These are phyloP conservation scores for Meles meles DNA, from an alignment of 2,113 vertebrate genomes.

Conservation along the genomic window DNA sequence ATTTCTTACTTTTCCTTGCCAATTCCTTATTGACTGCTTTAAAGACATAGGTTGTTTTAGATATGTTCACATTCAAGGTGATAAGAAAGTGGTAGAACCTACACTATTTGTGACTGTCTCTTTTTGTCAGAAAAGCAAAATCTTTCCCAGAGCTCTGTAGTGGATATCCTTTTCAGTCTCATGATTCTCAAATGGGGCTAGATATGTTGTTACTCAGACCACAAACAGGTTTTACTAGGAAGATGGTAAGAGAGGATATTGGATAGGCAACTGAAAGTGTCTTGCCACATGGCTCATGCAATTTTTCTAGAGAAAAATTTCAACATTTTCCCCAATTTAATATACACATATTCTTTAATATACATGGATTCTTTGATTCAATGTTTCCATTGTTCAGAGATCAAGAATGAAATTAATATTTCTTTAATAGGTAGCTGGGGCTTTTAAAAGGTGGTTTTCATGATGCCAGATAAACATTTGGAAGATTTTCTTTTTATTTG, in stretches of 20 bases:
- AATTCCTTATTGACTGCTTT: not conserved
- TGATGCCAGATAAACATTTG: not conserved
- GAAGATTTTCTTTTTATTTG: not conserved
- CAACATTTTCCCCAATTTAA: not conserved
- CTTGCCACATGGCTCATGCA: not conserved
- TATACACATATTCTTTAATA: not conserved
- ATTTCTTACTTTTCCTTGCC: constrained; percentile 8
- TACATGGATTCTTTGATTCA: not conserved
- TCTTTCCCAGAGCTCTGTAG: not conserved
- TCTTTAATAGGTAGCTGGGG: not conserved
- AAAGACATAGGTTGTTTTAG: not conserved
- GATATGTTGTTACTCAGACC: not conserved
- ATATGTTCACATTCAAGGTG: not conserved
- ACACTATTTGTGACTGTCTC: not conserved
- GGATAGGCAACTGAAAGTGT: not conserved
- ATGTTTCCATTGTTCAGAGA: not conserved
- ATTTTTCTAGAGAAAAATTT: not conserved
- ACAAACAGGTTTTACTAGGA: not conserved
- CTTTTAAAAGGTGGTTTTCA: constrained; percentile 2
- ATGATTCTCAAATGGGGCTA: not conserved
- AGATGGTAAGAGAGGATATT: not conserved
- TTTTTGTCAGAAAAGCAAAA: constrained; percentile 32
- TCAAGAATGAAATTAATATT: constrained; percentile 28
- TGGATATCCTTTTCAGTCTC: not conserved
- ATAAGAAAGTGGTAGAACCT: not conserved